A percentile compares a stretch with the other conserved stretches of the same genome.
Evolutionary conservation across 2,113 vertebrate genomes (phyloP).

Genomic region (Vulpes ferrilata): DNA sequence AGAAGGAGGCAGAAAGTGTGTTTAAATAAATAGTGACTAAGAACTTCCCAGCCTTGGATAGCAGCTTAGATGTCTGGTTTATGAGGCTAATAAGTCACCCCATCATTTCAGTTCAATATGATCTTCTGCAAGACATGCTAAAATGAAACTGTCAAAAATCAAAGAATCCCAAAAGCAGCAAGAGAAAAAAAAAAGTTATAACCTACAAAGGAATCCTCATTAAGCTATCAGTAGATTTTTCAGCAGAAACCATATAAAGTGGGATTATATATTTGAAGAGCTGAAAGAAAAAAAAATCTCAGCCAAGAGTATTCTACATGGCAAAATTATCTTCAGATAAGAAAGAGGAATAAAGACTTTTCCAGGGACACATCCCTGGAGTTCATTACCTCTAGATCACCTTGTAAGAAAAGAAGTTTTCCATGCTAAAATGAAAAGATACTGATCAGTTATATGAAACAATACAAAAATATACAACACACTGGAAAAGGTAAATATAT

Average conservation of each 20-base stretch:
- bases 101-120: background rate
- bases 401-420: background rate
- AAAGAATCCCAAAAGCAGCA: background rate
- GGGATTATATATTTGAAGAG: background rate
- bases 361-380: background rate
- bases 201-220: background rate
- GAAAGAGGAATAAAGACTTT: background rate
- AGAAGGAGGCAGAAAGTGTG: background rate
- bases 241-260: background rate
- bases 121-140: background rate
- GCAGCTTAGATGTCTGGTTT: background rate
- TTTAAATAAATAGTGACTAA: background rate
- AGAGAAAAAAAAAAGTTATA: background rate
- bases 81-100: background rate
- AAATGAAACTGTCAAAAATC: background rate
- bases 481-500: background rate
- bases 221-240: background rate
- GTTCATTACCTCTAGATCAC: background rate
- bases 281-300: background rate
- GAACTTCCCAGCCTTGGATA: background rate
- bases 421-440: background rate
- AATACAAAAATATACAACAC: background rate
- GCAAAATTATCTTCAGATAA: background rate
- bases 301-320: background rate
- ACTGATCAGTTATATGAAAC: background rate